These are phyloP conservation scores for Nesoenas mayeri DNA, from an alignment of 2,113 vertebrate genomes.

Conservation along the genomic window DNA sequence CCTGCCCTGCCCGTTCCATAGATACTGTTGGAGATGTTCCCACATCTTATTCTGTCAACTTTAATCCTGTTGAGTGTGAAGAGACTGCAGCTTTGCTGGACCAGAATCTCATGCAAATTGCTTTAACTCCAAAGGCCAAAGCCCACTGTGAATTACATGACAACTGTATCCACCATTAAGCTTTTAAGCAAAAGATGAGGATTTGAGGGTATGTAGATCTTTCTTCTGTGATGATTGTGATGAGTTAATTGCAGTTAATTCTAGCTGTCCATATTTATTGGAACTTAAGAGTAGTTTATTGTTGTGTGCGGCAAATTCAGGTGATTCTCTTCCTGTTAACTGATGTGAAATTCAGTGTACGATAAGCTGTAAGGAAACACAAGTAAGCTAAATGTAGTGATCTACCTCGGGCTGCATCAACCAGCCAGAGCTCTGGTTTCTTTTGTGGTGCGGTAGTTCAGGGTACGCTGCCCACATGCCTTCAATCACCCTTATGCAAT, in stretches of 20 bases:
- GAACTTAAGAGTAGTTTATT: background rate
- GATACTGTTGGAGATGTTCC: background rate
- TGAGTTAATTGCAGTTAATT: background rate
- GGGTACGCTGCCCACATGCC: accelerated
- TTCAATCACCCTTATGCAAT: constrained; percentile 8
- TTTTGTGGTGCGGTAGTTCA: background rate
- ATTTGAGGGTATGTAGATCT: background rate
- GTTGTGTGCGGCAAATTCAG: background rate
- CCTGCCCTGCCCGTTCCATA: accelerated
- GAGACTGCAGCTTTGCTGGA: background rate
- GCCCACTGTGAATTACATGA: background rate
- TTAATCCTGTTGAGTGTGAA: background rate
- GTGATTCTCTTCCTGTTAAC: background rate
- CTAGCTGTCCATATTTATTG: background rate
- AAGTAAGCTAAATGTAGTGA: background rate
- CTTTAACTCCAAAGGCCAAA: background rate
- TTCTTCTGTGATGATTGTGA: background rate
- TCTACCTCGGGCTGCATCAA: background rate
- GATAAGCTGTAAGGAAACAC: background rate
- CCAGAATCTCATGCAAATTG: background rate
- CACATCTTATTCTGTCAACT: background rate
- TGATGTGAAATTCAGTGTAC: background rate
- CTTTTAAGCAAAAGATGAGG: background rate
- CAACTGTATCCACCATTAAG: background rate
- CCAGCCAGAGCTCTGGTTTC: background rate